Conservation (phyloP, 2,888 invertebrate genomes). For the Anoncus sp. region DNA sequence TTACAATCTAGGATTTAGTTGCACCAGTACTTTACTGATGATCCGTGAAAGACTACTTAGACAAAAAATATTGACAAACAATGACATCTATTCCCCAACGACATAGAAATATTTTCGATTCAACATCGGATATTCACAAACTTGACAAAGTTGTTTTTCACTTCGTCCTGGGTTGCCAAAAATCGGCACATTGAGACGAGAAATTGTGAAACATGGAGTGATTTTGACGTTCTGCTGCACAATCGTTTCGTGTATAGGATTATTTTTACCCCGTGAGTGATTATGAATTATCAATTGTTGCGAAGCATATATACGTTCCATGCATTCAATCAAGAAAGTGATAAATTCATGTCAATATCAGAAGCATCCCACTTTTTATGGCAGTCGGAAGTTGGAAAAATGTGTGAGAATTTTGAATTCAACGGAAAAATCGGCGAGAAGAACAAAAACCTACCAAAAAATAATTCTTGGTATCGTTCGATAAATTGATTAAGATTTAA, state of each 20-base stretch:
- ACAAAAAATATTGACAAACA: neutral
- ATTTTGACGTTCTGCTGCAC: too few relatives aligned
- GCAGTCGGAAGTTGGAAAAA: too few relatives aligned
- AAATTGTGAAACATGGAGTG: too few relatives aligned
- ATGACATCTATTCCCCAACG: neutral
- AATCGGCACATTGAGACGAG: too few relatives aligned
- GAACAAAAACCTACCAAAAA: neutral
- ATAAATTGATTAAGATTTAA: constrained; percentile 33
- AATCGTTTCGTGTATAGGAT: too few relatives aligned
- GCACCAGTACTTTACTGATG: too few relatives aligned
- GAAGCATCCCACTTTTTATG: neutral
- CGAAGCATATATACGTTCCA: neutral
- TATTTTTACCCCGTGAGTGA: too few relatives aligned
- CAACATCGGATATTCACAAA: too few relatives aligned
- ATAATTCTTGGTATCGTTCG: constrained; percentile 1
- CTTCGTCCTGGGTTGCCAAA: too few relatives aligned
- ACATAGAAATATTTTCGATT: neutral
- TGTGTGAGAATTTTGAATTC: neutral
- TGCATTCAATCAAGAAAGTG: neutral
- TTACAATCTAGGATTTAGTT: too few relatives aligned
- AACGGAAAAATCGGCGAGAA: neutral
- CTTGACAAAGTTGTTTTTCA: too few relatives aligned
- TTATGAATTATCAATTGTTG: too few relatives aligned
- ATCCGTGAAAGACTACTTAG: neutral
- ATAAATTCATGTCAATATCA: neutral